Evolutionary conservation across 2,113 vertebrate genomes (phyloP).

Genomic region (Felis chaus): DNA sequence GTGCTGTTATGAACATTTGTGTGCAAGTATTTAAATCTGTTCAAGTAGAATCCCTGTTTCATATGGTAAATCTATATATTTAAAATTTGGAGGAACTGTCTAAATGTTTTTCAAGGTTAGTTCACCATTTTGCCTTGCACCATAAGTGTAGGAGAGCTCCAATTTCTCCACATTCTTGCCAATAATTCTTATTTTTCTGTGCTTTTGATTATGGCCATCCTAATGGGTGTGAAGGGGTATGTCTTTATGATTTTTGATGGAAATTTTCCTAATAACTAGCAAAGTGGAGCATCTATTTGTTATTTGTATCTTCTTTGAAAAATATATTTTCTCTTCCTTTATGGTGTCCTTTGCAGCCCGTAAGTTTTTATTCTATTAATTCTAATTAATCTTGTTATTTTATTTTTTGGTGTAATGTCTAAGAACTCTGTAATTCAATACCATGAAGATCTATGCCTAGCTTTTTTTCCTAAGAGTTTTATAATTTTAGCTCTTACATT

Average conservation of each 20-base stretch:
- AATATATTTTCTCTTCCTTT: neutral
- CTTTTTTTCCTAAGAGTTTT: neutral
- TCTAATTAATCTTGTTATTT: neutral
- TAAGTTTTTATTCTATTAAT: neutral
- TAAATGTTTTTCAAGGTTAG: neutral
- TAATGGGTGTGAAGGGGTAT: neutral
- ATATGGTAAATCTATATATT: neutral
- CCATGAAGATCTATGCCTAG: neutral
- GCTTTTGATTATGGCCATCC: neutral
- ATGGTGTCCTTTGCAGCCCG: neutral
- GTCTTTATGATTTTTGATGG: neutral
- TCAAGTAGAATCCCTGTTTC: neutral
- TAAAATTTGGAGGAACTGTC: neutral
- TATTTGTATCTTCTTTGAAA: neutral
- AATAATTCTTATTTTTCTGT: neutral
- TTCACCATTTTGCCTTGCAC: neutral
- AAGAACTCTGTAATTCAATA: neutral
- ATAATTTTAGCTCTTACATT: neutral
- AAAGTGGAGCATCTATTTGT: neutral
- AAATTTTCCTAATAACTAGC: neutral
- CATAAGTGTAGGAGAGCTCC: neutral
- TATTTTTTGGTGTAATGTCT: neutral
- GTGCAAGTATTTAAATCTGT: neutral
- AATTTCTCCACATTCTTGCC: neutral
- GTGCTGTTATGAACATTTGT: neutral